Percentiles rank a stretch among this genome's conserved stretches.
Evolutionary conservation across 2,797 vertebrate species (phyloP).

Genomic region (Mus spretus): DNA sequence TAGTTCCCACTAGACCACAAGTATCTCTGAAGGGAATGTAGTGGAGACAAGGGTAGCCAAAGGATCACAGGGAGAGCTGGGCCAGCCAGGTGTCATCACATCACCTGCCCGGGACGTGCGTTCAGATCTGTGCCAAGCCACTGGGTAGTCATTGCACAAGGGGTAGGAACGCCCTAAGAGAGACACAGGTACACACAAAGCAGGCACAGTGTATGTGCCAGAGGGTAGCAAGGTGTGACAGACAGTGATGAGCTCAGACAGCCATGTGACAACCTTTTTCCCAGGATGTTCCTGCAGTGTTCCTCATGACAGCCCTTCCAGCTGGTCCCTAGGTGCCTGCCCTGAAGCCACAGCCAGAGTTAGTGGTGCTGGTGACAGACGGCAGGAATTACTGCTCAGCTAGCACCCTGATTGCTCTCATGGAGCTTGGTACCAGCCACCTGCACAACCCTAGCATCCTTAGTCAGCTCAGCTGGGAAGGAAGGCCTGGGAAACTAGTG

Average conservation of each 20-base stretch:
- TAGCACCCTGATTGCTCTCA: background rate
- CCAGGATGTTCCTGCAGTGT: background rate
- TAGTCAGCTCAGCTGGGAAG: background rate
- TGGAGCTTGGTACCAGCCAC: background rate
- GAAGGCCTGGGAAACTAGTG: background rate
- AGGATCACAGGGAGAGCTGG: background rate
- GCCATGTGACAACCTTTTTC: background rate
- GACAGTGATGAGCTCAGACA: conserved; percentile 57
- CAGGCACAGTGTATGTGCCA: conserved; percentile 70
- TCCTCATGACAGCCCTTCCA: background rate
- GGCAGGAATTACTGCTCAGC: background rate
- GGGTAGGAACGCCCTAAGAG: conserved; percentile 63
- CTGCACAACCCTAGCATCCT: background rate
- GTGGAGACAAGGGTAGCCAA: conserved; percentile 40
- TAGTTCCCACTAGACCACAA: conserved; percentile 56
- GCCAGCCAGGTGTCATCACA: conserved; percentile 75
- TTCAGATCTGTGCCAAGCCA: conserved; percentile 56
- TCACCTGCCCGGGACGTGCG: conserved; percentile 73
- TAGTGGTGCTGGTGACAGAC: background rate
- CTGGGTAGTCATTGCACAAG: conserved; percentile 76
- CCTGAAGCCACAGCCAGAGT: background rate
- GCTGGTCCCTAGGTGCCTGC: background rate
- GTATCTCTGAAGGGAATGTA: conserved; percentile 3
- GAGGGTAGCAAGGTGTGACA: conserved; percentile 72
- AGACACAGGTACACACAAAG: conserved; percentile 66